Evolutionary conservation across 2,888 invertebrate genomes (phyloP).

Genomic region (Aspidiotus rigidus): DNA sequence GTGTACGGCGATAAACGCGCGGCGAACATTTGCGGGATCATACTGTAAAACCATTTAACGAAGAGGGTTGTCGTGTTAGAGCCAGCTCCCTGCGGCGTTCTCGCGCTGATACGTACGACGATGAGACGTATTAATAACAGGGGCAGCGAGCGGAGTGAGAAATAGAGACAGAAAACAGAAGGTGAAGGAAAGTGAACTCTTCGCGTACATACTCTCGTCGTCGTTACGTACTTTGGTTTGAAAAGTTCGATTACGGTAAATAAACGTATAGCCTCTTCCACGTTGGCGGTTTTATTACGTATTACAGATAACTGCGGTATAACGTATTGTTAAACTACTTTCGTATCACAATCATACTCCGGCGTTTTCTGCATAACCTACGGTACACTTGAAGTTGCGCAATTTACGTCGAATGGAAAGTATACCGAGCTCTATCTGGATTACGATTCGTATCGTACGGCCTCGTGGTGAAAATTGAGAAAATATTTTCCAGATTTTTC

Average conservation of each 20-base stretch:
- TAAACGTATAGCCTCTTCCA: slow-evolving; percentile 1
- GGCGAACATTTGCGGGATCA: slow-evolving; percentile 15
- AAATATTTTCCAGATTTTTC: too few species aligned
- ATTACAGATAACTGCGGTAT: slow-evolving; percentile 6
- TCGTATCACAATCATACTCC: too few species aligned
- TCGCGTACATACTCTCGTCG: neutral
- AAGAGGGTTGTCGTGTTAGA: slow-evolving; percentile 27
- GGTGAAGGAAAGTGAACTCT: neutral
- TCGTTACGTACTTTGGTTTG: slow-evolving; percentile 11
- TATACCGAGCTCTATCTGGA: too few species aligned
- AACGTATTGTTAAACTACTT: too few species aligned
- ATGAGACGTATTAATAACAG: neutral
- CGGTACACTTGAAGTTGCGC: too few species aligned
- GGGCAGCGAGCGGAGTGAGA: neutral
- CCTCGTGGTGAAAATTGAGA: too few species aligned
- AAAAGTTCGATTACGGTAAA: slow-evolving; percentile 6
- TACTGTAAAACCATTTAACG: slow-evolving; percentile 19
- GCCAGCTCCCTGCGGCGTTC: slow-evolving; percentile 10
- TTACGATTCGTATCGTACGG: too few species aligned
- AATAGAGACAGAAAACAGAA: neutral
- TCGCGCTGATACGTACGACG: neutral
- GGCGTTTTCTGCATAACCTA: too few species aligned
- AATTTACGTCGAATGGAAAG: too few species aligned
- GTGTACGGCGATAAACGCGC: neutral
- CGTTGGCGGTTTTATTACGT: slow-evolving; percentile 1